Conservation (phyloP, 1,140 invertebrate genomes). For the Scylla paramamosain region DNA sequence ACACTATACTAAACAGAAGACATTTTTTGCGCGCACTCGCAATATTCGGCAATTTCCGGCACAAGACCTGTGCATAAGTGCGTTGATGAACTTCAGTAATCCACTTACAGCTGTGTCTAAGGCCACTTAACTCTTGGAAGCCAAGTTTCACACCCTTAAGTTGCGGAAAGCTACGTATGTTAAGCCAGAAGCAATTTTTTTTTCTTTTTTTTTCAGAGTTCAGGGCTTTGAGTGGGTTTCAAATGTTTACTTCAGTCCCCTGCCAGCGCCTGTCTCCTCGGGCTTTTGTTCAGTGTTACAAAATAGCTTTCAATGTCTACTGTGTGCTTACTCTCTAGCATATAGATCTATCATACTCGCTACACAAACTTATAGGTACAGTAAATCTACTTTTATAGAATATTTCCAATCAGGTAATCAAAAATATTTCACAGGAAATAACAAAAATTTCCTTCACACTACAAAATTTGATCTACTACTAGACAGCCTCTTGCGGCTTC, state of each 20-base stretch:
- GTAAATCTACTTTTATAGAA: background rate
- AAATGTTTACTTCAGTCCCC: constrained; percentile 50
- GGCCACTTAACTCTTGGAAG: constrained; percentile 57
- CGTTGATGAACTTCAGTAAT: background rate
- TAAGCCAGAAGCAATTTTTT: constrained; percentile 9
- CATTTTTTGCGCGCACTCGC: background rate
- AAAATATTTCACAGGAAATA: constrained; percentile 37
- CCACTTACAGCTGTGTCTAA: constrained; percentile 38
- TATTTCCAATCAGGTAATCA: constrained; percentile 44
- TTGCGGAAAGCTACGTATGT: constrained; percentile 1
- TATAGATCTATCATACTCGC: background rate
- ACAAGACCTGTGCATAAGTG: background rate
- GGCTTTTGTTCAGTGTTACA: background rate
- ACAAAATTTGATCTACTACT: constrained; percentile 41
- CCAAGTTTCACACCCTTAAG: background rate
- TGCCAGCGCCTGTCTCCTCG: constrained; percentile 59
- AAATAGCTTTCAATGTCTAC: constrained; percentile 28
- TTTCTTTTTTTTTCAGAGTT: constrained; percentile 43
- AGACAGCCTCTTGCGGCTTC: constrained; percentile 58
- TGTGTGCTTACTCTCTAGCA: background rate
- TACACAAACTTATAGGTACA: constrained; percentile 31
- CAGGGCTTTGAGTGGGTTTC: constrained; percentile 40
- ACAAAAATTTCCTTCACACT: constrained; percentile 59
- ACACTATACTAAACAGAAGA: constrained; percentile 37
- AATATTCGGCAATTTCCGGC: constrained; percentile 10